Evolutionary conservation across 2,113 vertebrate genomes (phyloP).

Genomic region (Daubentonia madagascariensis): DNA sequence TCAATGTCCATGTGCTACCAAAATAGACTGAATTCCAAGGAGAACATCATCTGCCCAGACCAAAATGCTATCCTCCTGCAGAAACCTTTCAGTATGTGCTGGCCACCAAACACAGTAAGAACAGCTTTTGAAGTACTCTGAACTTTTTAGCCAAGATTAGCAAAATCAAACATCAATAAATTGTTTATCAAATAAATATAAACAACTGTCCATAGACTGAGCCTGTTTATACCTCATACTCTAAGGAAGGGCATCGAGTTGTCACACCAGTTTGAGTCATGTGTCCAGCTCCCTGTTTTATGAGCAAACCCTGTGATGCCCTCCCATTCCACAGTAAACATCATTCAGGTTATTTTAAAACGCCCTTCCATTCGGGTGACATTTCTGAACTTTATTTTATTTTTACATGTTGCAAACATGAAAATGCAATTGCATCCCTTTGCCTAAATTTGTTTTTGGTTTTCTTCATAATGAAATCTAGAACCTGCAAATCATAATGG

Average conservation of each 20-base stretch:
- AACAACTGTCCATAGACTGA: accelerated
- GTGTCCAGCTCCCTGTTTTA: neutral
- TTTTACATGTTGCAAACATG: neutral
- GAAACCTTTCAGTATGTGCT: neutral
- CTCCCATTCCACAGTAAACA: neutral
- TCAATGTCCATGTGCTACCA: neutral
- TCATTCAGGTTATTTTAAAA: neutral
- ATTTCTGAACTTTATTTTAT: neutral
- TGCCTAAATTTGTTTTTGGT: neutral
- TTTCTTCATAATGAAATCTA: neutral
- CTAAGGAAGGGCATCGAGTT: accelerated
- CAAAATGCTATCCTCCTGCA: neutral
- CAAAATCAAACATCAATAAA: neutral
- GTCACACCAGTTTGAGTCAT: accelerated
- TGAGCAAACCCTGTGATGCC: neutral
- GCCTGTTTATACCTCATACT: accelerated
- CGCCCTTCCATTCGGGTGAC: neutral
- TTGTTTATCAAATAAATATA: neutral
- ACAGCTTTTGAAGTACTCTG: neutral
- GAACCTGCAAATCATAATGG: neutral
- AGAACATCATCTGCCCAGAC: neutral
- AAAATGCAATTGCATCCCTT: neutral
- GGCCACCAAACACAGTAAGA: too few species aligned
- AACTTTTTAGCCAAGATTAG: neutral
- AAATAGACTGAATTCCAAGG: neutral